These are phyloP conservation scores for Fukomys damarensis DNA, from an alignment of 2,113 vertebrate genomes.

Conservation along the genomic window DNA sequence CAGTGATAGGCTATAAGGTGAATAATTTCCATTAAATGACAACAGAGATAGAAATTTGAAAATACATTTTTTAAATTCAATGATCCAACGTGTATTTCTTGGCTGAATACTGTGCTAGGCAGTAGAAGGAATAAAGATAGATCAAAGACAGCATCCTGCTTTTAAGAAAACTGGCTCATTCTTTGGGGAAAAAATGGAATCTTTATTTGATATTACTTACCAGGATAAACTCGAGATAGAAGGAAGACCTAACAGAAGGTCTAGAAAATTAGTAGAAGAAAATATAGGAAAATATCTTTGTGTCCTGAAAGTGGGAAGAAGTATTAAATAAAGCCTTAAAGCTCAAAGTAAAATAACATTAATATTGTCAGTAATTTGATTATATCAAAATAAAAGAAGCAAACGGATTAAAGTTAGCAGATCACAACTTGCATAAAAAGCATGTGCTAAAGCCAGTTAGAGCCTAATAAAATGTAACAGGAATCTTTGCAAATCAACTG, in stretches of 20 bases:
- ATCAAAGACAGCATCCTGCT: neutral
- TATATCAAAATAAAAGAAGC: neutral
- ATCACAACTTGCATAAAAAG: neutral
- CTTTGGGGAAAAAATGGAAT: neutral
- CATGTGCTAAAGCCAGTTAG: neutral
- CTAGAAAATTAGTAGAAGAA: constrained; percentile 15
- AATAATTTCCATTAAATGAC: neutral
- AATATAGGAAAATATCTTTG: neutral
- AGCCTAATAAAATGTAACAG: neutral
- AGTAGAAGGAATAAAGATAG: neutral
- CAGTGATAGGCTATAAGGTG: neutral
- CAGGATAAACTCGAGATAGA: neutral
- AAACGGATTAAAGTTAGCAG: neutral
- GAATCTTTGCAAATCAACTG: neutral
- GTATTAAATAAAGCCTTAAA: neutral
- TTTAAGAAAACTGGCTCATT: neutral
- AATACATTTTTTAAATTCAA: constrained; percentile 7
- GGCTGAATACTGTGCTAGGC: neutral
- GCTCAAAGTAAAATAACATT: neutral
- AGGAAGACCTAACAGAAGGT: neutral
- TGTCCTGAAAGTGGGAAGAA: neutral
- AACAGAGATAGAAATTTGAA: neutral
- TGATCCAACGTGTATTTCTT: constrained; percentile 1
- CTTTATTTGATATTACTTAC: neutral
- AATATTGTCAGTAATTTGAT: neutral